phyloP scores from a whole-genome alignment of 2,113 vertebrate species.

The Excalfactoria chinensis region DNA sequence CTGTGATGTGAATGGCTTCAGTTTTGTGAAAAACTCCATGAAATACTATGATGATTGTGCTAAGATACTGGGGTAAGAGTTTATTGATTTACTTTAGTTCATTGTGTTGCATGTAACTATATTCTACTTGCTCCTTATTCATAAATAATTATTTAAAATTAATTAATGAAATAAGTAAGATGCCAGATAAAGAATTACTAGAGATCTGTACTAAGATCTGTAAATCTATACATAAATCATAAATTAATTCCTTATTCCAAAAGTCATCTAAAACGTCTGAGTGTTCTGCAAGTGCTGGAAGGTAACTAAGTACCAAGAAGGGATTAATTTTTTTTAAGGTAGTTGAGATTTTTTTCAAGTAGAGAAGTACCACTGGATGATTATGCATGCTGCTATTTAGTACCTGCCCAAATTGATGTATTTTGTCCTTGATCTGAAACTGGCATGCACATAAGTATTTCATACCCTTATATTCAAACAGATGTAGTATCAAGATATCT shows the following conservation, averaged over 20 bases:
- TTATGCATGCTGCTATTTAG: background rate
- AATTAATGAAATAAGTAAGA: background rate
- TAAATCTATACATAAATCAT: background rate
- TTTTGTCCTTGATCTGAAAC: background rate
- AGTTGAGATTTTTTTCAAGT: background rate
- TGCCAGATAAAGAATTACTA: background rate
- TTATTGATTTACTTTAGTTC: conserved; percentile 4
- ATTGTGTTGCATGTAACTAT: background rate
- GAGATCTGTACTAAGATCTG: background rate
- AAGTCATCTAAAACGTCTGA: background rate
- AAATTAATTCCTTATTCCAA: background rate
- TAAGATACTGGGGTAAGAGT: conserved; percentile 90
- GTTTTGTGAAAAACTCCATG: conserved; percentile 95
- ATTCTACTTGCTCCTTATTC: background rate
- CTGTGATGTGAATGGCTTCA: conserved; percentile 93
- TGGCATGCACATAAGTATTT: background rate
- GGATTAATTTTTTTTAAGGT: background rate
- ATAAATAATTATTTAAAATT: background rate
- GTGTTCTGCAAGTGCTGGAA: background rate
- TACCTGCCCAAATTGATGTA: background rate
- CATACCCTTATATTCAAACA: background rate
- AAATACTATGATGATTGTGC: conserved; percentile 95
- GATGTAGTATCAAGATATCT: background rate
- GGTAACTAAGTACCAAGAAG: background rate
- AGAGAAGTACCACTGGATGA: background rate